Conservation (phyloP, 2,113 vertebrate genomes). For the Scatophagus argus region DNA sequence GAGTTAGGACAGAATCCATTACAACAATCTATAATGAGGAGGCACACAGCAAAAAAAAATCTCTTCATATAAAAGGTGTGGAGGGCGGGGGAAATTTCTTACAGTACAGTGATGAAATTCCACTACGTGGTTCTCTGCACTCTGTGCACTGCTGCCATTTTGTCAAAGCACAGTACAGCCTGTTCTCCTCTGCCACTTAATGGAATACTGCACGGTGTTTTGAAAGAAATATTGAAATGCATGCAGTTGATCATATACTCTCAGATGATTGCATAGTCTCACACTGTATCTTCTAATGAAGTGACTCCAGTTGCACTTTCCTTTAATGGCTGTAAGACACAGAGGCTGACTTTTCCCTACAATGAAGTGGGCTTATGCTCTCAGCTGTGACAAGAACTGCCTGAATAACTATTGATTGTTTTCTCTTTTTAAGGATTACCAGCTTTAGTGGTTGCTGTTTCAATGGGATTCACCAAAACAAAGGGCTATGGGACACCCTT, state of each 20-base stretch:
- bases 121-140: slow-evolving; percentile 19
- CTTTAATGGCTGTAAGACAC: slow-evolving; percentile 54
- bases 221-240: slow-evolving; percentile 55
- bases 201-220: slow-evolving; percentile 8
- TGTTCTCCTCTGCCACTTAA: slow-evolving; percentile 34
- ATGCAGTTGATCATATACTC: slow-evolving; percentile 28
- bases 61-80: slow-evolving; percentile 39
- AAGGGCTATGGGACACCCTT: slow-evolving; percentile 98
- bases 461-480: slow-evolving; percentile 99
- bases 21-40: slow-evolving; percentile 70
- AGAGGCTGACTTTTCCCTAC: slow-evolving; percentile 32
- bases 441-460: slow-evolving; percentile 97
- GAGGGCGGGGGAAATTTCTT: slow-evolving; percentile 19
- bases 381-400: slow-evolving; percentile 27
- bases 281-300: slow-evolving; percentile 40
- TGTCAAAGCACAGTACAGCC: slow-evolving; percentile 41
- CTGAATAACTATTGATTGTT: slow-evolving; percentile 66
- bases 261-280: slow-evolving; percentile 33
- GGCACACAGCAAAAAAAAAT: slow-evolving; percentile 37
- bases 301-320: slow-evolving; percentile 57
- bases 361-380: slow-evolving; percentile 35
- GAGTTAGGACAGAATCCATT: slow-evolving; percentile 69
- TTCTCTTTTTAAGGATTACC: slow-evolving; percentile 91
- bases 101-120: slow-evolving; percentile 48
- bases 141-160: slow-evolving; percentile 61